These are phyloP conservation scores for Neofelis nebulosa DNA, from an alignment of 2,113 vertebrate genomes.

Conservation along the genomic window DNA sequence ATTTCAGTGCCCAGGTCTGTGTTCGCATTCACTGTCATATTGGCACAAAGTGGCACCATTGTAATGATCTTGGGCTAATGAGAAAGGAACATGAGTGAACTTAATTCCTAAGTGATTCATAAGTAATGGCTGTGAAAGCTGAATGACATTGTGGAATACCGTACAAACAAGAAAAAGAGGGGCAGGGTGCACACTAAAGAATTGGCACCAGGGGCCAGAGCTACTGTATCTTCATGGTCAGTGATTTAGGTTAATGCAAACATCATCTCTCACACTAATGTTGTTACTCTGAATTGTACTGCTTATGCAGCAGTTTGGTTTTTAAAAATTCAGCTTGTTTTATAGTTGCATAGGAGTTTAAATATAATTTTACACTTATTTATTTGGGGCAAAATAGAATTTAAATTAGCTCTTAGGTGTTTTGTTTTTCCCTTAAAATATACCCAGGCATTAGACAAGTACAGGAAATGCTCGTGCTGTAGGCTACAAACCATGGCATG, in stretches of 20 bases:
- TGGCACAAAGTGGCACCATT: not conserved
- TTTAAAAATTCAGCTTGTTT: constrained; percentile 18
- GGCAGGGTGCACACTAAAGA: accelerated
- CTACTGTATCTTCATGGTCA: not conserved
- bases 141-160: not conserved
- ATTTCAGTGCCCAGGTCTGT: not conserved
- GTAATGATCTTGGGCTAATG: not conserved
- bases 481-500: not conserved
- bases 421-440: constrained; percentile 1
- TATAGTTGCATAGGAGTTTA: not conserved
- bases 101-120: not conserved
- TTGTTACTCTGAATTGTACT: not conserved
- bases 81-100: not conserved
- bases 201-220: not conserved
- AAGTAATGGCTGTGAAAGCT: not conserved
- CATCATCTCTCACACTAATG: not conserved
- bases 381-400: not conserved
- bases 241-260: not conserved
- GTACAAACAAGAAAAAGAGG: not conserved
- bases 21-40: not conserved
- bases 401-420: not conserved
- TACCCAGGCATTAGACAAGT: not conserved
- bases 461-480: not conserved
- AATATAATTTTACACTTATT: not conserved
- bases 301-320: not conserved